Conservation (phyloP, 2,888 invertebrate genomes). For the Euzophera pinguis region DNA sequence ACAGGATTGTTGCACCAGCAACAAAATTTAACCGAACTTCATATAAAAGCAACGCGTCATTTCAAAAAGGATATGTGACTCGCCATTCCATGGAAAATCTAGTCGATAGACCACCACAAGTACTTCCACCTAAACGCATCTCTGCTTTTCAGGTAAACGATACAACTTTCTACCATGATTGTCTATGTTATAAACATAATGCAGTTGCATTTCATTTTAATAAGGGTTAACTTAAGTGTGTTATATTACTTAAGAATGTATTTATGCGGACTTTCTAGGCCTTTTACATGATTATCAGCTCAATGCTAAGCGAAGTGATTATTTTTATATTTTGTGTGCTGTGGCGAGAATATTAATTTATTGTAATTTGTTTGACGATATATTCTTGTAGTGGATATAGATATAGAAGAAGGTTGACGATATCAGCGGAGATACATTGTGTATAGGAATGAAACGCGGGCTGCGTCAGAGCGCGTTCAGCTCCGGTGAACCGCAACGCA, state of each 20-base stretch:
- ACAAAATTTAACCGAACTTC: conserved; percentile 69
- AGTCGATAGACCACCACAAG: conserved; percentile 74
- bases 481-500: conserved; percentile 70
- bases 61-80: conserved; percentile 73
- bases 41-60: conserved; percentile 54
- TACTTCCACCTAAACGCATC: conserved; percentile 74
- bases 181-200: conserved; percentile 43
- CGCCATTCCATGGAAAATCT: conserved; percentile 87
- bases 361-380: conserved; percentile 25
- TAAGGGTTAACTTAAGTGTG: conserved; percentile 25
- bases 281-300: conserved; percentile 46
- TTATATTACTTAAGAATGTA: conserved; percentile 27
- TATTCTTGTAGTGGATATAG: conserved; percentile 11
- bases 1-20: conserved; percentile 73
- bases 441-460: conserved; percentile 38
- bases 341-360: conserved; percentile 17
- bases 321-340: conserved; percentile 15
- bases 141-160: conserved; percentile 78
- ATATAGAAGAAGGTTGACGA: conserved; percentile 9
- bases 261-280: conserved; percentile 60
- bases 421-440: conserved; percentile 22
- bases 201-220: conserved; percentile 27
- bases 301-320: conserved; percentile 54
- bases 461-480: conserved; percentile 61
- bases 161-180: conserved; percentile 57